Conservation (phyloP, 1,140 invertebrate species). For the Drepana arcuata region DNA sequence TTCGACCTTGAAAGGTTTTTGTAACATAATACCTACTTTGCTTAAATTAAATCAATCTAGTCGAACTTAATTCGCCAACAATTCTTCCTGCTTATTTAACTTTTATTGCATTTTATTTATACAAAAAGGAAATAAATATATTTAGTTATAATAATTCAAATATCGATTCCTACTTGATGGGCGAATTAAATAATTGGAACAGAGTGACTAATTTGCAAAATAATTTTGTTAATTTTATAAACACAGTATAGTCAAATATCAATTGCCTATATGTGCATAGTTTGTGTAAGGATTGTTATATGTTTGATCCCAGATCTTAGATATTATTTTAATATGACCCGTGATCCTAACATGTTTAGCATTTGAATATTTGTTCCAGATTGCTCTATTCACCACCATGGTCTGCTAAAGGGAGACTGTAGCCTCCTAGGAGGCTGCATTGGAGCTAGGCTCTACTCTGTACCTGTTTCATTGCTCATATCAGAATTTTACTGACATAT, state of each 20-base stretch:
- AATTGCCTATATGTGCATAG: neutral
- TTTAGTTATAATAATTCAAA: too few relatives aligned
- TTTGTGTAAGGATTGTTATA: neutral
- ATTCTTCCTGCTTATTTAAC: too few relatives aligned
- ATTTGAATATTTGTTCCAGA: constrained; percentile 48
- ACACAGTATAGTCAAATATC: neutral
- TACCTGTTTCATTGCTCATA: constrained; percentile 20
- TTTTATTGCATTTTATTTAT: too few relatives aligned
- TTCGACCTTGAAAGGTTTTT: constrained; percentile 7
- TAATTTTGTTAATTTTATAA: neutral
- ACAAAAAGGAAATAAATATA: too few relatives aligned
- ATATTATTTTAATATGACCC: neutral
- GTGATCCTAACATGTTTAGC: too few relatives aligned
- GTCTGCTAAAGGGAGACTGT: constrained; percentile 31
- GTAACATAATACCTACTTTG: too few relatives aligned
- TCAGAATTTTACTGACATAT: constrained; percentile 17
- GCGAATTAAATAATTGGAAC: too few relatives aligned
- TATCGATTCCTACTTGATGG: too few relatives aligned
- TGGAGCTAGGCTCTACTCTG: constrained; percentile 23
- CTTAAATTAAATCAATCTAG: too few relatives aligned
- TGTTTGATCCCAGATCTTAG: neutral
- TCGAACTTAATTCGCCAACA: too few relatives aligned
- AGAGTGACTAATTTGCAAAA: too few relatives aligned
- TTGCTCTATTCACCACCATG: constrained; percentile 45
- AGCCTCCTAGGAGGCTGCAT: constrained; percentile 36